Conservation (phyloP, 2,113 vertebrate species). For the Panthera uncia region DNA sequence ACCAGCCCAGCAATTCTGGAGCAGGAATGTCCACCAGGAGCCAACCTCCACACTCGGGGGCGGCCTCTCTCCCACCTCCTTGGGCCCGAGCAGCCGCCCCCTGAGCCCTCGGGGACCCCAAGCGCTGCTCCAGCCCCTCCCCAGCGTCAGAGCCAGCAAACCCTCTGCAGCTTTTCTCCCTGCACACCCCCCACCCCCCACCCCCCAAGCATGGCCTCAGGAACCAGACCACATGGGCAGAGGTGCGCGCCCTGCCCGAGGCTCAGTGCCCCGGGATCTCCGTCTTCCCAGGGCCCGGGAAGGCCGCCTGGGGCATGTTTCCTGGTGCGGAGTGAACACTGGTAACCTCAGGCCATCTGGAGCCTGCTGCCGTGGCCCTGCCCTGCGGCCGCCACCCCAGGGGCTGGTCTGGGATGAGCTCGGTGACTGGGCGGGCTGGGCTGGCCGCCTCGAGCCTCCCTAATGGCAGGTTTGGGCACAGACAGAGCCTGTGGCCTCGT, state of each 20-base stretch:
- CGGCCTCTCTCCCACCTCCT: neutral
- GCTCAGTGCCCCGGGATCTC: neutral
- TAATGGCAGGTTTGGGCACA: slow-evolving; percentile 52
- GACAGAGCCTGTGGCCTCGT: slow-evolving; percentile 64
- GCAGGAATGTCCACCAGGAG: neutral
- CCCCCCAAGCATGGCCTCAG: neutral
- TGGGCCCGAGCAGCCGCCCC: neutral
- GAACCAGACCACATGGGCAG: neutral
- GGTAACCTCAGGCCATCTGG: rapidly evolving
- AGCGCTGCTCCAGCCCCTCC: rapidly evolving
- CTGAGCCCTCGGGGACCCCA: neutral
- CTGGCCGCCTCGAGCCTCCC: neutral
- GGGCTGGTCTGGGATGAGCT: neutral
- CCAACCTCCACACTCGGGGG: neutral
- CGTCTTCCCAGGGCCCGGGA: neutral
- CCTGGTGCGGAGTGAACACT: neutral
- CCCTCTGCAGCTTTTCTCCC: neutral
- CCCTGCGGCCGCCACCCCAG: neutral
- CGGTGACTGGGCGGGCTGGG: neutral
- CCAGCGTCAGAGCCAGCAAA: too few relatives aligned
- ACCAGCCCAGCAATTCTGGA: neutral
- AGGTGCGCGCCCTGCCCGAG: neutral
- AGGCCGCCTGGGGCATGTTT: too few relatives aligned
- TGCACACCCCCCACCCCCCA: too few relatives aligned
- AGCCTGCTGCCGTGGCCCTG: neutral